Base-by-base conservation (phyloP, 2,888 invertebrate species). In the Mesorhabditis sp. region DNA sequence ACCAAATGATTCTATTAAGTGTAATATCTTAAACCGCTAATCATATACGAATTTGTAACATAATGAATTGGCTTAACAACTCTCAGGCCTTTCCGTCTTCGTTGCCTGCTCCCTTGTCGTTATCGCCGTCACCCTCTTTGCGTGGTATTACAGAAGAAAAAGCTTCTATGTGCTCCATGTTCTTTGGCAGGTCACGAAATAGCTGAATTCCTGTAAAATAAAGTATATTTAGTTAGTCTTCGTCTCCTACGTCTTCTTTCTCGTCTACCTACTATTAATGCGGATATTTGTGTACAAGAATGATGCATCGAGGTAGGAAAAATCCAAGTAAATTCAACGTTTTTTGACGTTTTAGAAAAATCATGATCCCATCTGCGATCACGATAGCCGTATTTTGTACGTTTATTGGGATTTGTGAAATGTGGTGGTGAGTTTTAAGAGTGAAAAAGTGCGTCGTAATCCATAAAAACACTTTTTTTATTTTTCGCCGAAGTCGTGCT, bases 261-360 rank as follows among this genome's bases (percentile, higher is more conserved):
- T 50, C 10, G 58, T 50, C 58, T 50, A 50, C 58, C 7, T 50
- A 13, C n/a, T 50, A 2, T n/a, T 50, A 2, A 50, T 50, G 58
- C 7, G 58, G 58, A 50, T 50, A 50, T 50, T 50, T 50, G 58
- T 50, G n/a, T 50, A 50, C n/a, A 50, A n/a, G n/a, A 50, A 50
- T 50, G 58, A 50, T 50, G 7, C n/a, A 50, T 13, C n/a, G 7
- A 50, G 58, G 58, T 50, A n/a, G 58, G 58, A 13, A 13, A 50
- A n/a, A n/a, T 13, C 10, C 7, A n/a, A 50, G n/a, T 13, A 50
- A 50, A 50, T 10, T 50, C 58, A 28, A 28, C 1, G 28, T 50
- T n/a, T 50, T 13, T 10, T 13, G n/a, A 13, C n/a, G 58, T 13
- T 50, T 50, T n/a, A 50, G 58, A 50, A 50, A 50, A 50, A 50